Percentiles rank a stretch among this genome's conserved stretches.
phyloP scores from a whole-genome alignment of 2,797 vertebrate species.

The Xiphorhynchus erythropygius region DNA sequence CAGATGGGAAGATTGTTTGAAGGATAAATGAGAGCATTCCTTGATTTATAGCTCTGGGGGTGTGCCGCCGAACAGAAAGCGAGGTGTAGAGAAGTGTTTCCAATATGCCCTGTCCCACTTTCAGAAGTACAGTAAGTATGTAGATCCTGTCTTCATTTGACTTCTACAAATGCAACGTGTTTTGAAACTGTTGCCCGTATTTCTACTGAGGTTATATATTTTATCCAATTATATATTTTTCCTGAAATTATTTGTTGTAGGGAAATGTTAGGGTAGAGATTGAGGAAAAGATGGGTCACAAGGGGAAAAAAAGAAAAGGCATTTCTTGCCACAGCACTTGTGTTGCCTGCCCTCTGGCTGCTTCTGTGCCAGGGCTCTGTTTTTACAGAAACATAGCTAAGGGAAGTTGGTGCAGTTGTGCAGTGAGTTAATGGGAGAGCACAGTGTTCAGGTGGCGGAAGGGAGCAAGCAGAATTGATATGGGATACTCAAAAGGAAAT shows the following conservation, averaged over 20 bases:
- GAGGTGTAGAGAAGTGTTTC: background rate
- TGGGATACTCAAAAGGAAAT: constrained; percentile 55
- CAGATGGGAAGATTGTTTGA: background rate
- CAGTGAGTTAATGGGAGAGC: background rate
- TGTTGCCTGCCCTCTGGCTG: background rate
- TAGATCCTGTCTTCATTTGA: background rate
- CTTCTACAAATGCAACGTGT: background rate
- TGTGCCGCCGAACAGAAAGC: background rate
- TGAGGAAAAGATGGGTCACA: background rate
- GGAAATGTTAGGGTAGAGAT: background rate
- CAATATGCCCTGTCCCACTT: background rate
- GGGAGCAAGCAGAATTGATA: constrained; percentile 29
- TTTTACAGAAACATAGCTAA: background rate
- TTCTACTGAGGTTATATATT: background rate
- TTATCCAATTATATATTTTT: background rate
- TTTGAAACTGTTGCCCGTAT: background rate
- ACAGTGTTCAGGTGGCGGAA: constrained; percentile 38
- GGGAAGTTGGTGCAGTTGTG: background rate
- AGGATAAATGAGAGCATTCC: background rate
- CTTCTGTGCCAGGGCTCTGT: background rate
- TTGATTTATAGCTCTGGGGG: background rate
- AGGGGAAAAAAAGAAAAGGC: background rate
- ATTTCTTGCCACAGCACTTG: background rate
- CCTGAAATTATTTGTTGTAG: background rate
- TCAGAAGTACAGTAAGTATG: background rate